phyloP scores from a whole-genome alignment of 1,140 invertebrate genomes.

The Pseudomyrmex sp. region DNA sequence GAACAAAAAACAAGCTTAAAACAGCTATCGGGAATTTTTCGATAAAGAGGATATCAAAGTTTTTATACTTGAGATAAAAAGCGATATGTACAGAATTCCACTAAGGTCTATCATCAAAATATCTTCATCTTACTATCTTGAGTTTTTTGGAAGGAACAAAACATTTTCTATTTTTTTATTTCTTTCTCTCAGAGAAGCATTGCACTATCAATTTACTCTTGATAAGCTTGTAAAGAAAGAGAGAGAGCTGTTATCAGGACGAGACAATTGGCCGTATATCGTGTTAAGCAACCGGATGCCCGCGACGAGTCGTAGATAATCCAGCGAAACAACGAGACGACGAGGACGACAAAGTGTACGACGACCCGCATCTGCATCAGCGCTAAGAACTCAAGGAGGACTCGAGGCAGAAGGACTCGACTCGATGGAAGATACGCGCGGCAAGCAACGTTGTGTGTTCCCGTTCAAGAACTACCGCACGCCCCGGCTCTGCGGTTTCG shows the following conservation, averaged over 20 bases:
- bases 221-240: neutral
- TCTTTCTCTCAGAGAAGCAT: neutral
- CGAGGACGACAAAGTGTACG: constrained; percentile 52
- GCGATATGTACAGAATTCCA: neutral
- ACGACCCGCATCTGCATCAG: constrained; percentile 56
- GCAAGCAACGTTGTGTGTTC: constrained; percentile 58
- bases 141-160: too few relatives aligned
- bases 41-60: neutral
- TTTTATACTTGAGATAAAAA: constrained; percentile 5
- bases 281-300: constrained; percentile 22
- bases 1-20: neutral
- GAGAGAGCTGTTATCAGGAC: neutral
- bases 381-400: constrained; percentile 49
- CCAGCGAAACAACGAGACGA: constrained; percentile 29
- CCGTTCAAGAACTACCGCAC: constrained; percentile 61
- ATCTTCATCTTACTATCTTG: too few relatives aligned
- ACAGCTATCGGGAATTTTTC: neutral
- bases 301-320: constrained; percentile 47
- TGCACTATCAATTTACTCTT: neutral
- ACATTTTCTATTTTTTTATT: too few relatives aligned
- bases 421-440: constrained; percentile 69
- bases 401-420: constrained; percentile 18
- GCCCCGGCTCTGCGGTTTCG: constrained; percentile 58
- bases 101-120: neutral
- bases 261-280: constrained; percentile 4